Percentiles rank a stretch among this genome's conserved stretches.
Evolutionary conservation across 2,888 invertebrate genomes (phyloP).

Genomic region (Drosophila anomalipes): DNA sequence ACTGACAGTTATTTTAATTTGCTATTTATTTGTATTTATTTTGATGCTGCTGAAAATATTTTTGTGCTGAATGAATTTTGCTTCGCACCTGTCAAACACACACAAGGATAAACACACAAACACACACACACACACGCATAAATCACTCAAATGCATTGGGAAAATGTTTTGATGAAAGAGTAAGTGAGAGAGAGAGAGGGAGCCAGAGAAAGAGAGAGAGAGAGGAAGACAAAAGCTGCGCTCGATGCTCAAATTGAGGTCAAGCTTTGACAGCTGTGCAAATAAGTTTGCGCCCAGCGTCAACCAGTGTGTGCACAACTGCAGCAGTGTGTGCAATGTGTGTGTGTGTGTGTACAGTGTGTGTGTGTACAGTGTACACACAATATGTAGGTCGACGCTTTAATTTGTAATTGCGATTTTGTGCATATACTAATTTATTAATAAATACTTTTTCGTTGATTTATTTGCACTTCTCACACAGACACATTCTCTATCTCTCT

Average conservation of each 20-base stretch:
- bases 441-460: slow-evolving; percentile 71
- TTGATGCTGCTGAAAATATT: slow-evolving; percentile 28
- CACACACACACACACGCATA: slow-evolving; percentile 51
- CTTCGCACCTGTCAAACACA: slow-evolving; percentile 62
- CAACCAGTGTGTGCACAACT: slow-evolving; percentile 54
- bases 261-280: slow-evolving; percentile 80
- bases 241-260: slow-evolving; percentile 61
- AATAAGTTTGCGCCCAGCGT: slow-evolving; percentile 67
- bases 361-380: slow-evolving; percentile 12
- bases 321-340: slow-evolving; percentile 14
- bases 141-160: slow-evolving; percentile 72
- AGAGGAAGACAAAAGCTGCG: slow-evolving; percentile 47
- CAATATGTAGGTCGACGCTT: slow-evolving; percentile 57
- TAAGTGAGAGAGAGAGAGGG: not conserved
- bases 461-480: slow-evolving; percentile 56
- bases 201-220: not conserved
- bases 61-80: slow-evolving; percentile 34
- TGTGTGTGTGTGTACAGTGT: slow-evolving; percentile 9
- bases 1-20: slow-evolving; percentile 27
- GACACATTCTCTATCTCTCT: accelerated
- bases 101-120: slow-evolving; percentile 26
- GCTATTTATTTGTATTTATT: slow-evolving; percentile 29
- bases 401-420: slow-evolving; percentile 75
- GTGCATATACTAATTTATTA: slow-evolving; percentile 78
- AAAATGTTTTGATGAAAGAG: slow-evolving; percentile 52